Evolutionary conservation across 2,797 vertebrate genomes (phyloP), one percentile per base, ranked within the genome.

Genomic region (Labroides dimidiatus): DNA sequence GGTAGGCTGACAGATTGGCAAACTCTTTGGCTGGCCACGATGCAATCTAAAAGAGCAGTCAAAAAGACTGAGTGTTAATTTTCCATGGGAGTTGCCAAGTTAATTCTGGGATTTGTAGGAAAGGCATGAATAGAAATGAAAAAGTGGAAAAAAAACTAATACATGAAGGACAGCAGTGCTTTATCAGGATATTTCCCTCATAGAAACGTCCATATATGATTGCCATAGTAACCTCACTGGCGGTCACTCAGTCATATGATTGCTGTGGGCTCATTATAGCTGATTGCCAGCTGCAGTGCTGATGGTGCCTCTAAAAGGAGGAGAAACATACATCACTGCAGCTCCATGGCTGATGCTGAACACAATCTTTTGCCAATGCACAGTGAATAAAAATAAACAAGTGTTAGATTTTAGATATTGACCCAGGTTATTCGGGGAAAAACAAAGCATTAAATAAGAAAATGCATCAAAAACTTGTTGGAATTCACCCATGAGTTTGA

Each of bases 191-290:
- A 68, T 57, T 48, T 43, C 57, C 62, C 13, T 66, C 19, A 70
- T 4, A 67, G 43, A 70, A 72, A 52, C 4, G 44, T 54, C 8
- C 19, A 43, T 59, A 47, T 19, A 62, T 58, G 45, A 61, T 60
- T 75, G 23, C 69, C 64, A 84, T 66, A 45, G 66, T 42, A 76
- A 74, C 67, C 24, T 45, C 69, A 72, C 64, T 19, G 58, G 51
- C 27, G 64, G 56, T 59, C 69, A 69, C 8, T 37, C 14, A 1
- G 36, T 43, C 50, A 55, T 55, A 64, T 58, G 17, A 50, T 14
- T 55, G 52, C 49, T 36, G 49, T 24, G 0, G 6, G 17, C 43
- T 72, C 47, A 82, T 82, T 64, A 23, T 23, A 77, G 62, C 57
- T 64, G 41, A 57, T 64, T 64, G 47, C 39, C 61, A 75, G 67